phyloP scores from a whole-genome alignment of 2,888 invertebrate genomes.

The Ethmia dodecea region DNA sequence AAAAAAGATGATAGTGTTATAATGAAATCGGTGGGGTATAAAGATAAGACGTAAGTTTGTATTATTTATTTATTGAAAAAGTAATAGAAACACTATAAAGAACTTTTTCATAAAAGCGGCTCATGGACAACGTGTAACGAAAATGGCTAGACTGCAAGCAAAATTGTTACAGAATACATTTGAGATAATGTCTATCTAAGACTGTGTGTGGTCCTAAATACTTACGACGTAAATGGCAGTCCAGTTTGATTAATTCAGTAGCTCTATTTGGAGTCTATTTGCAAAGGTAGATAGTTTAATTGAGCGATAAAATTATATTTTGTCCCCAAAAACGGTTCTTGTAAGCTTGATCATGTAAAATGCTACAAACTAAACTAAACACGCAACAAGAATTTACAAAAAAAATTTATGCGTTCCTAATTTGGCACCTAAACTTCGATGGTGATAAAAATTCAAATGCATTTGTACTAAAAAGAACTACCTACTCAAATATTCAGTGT shows the following conservation, averaged over 20 bases:
- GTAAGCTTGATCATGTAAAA: too few species aligned
- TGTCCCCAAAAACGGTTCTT: too few species aligned
- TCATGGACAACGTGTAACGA: slow-evolving; percentile 20
- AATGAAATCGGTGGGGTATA: too few species aligned
- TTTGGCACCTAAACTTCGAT: background rate
- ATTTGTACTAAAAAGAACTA: background rate
- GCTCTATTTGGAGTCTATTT: slow-evolving; percentile 8
- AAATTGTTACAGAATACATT: slow-evolving; percentile 24
- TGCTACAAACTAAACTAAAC: too few species aligned
- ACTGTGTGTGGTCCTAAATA: slow-evolving; percentile 39
- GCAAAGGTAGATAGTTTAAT: slow-evolving; percentile 14
- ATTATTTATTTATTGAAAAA: too few species aligned
- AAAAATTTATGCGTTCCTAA: too few species aligned
- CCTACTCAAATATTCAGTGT: slow-evolving; percentile 50
- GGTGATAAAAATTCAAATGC: background rate
- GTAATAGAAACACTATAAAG: too few species aligned
- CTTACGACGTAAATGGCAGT: slow-evolving; percentile 29
- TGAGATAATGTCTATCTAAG: slow-evolving; percentile 11
- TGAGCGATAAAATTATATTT: slow-evolving; percentile 9
- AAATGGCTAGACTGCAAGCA: slow-evolving; percentile 23
- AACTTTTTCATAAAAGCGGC: too few species aligned
- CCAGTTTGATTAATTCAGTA: slow-evolving; percentile 14
- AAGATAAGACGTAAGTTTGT: too few species aligned
- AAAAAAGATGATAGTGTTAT: too few species aligned
- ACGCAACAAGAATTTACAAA: too few species aligned